Evolutionary conservation across 2,797 vertebrate genomes (phyloP), one percentile per base, ranked within the genome.

Genomic region (Acanthiza pusilla): DNA sequence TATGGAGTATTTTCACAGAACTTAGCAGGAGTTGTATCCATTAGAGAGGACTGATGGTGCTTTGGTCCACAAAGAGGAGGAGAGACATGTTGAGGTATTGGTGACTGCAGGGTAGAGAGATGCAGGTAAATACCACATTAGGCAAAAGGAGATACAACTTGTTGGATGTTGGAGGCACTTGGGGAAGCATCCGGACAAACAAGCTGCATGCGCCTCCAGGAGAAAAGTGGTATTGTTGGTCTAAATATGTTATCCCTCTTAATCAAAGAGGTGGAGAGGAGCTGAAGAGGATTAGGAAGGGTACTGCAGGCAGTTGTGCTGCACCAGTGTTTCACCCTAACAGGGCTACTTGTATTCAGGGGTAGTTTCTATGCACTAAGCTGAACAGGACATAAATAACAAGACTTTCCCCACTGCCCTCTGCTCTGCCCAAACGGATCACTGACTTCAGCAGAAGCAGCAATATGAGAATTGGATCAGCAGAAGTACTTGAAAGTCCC

Each of bases 331-430:
- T 68, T 66, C 30, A 34, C 40, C 30, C 10, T 32, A 27, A 47
- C 13, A 61, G 22, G 29, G n/a, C 7, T 54, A 15, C 17, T 42
- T 17, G 20, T 45, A 16, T 60, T 55, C 12, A 7, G 9, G 30
- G 26, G 17, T 62, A 23, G 34, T 43, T 91, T n/a, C 32, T 60
- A 0, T 75, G 32, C 19, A 18, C 29, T 15, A 8, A 32, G 29
- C 48, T 57, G 36, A 63, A 34, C 5, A 32, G 36, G 53, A 30
- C 20, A 2, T 51, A 8, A 0, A 0, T 54, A 38, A n/a, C 22
- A 55, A 20, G 42, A 48, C 9, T 51, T 81, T 75, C 10, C 22
- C 18, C 30, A 9, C 22, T 74, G 42, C 12, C 14, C 18, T 48
- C 30, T 43, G 27, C 48, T 77, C 20, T 88, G 43, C 40, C 30